Percentiles rank a stretch among this genome's conserved stretches.
phyloP scores from a whole-genome alignment of 1,140 invertebrate genomes.

The Neocloeon triangulifer region DNA sequence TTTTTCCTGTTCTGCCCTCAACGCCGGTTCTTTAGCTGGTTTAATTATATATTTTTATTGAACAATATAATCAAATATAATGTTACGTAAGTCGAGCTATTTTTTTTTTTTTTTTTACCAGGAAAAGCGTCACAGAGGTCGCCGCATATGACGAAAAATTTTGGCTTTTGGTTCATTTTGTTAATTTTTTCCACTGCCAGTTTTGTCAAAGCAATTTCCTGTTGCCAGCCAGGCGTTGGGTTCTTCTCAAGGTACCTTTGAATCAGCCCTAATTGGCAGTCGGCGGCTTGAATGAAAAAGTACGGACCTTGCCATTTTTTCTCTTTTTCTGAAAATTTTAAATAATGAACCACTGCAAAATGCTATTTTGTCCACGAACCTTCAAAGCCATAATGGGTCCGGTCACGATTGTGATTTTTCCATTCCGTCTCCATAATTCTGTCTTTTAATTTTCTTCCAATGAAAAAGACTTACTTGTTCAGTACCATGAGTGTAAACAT shows the following conservation, averaged over 20 bases:
- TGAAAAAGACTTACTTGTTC: too few species aligned
- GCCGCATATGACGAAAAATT: constrained; percentile 30
- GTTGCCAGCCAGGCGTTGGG: constrained; percentile 18
- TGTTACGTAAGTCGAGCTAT: neutral
- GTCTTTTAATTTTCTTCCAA: too few species aligned
- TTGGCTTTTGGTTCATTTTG: constrained; percentile 21
- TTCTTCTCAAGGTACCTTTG: constrained; percentile 16
- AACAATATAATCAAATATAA: too few species aligned
- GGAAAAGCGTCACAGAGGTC: constrained; percentile 28
- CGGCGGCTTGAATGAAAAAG: constrained; percentile 26
- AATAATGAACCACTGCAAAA: too few species aligned
- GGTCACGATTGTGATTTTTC: too few species aligned
- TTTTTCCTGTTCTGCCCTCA: constrained; percentile 15
- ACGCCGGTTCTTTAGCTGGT: constrained; percentile 9
- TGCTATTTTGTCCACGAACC: too few species aligned
- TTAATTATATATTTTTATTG: too few species aligned
- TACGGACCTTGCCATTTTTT: constrained; percentile 14
- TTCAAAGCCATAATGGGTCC: too few species aligned
- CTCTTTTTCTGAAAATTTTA: too few species aligned
- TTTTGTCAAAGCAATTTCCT: constrained; percentile 20
- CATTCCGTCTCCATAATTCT: too few species aligned
- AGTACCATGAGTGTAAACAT: too few species aligned
- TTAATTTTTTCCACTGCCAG: constrained; percentile 21
- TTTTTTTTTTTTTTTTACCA: constrained; percentile 13
- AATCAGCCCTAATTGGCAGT: constrained; percentile 27